phyloP scores from a whole-genome alignment of 2,888 invertebrate species.

The Dicroscelio sp. region DNA sequence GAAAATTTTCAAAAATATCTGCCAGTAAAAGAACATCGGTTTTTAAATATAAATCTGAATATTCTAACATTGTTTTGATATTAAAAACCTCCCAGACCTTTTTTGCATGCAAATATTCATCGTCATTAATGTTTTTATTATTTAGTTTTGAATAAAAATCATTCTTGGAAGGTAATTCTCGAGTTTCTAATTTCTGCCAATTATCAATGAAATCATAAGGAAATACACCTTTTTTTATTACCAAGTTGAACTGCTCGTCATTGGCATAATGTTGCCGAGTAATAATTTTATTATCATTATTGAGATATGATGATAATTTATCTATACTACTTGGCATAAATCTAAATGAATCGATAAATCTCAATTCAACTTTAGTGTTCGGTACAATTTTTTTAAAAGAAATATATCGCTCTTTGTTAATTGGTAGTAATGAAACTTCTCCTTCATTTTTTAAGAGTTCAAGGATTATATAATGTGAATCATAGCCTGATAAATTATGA shows the following conservation, averaged over 20 bases:
- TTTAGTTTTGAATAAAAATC: not conserved
- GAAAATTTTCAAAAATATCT: constrained; percentile 39
- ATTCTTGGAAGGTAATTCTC: not conserved
- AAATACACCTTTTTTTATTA: constrained; percentile 6
- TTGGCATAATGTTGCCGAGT: not conserved
- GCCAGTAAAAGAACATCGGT: too few species aligned
- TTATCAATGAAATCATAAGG: not conserved
- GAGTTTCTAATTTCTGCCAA: not conserved
- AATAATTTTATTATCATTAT: constrained; percentile 6
- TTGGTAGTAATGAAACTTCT: not conserved
- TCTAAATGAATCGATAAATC: constrained; percentile 20
- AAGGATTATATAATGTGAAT: constrained; percentile 6
- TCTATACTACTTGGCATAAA: constrained; percentile 2
- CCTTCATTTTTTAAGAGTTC: not conserved
- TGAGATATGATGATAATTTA: not conserved
- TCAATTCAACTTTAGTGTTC: not conserved
- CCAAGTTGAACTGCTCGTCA: not conserved
- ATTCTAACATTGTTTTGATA: constrained; percentile 32
- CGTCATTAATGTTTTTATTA: constrained; percentile 1
- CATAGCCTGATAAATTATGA: constrained; percentile 15
- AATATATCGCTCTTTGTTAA: constrained; percentile 21
- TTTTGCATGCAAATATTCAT: constrained; percentile 87
- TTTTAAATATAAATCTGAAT: constrained; percentile 55
- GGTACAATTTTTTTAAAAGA: not conserved
- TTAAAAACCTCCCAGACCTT: constrained; percentile 48